Base-by-base conservation (phyloP, 1,140 invertebrate genomes). In the Paralvinella palmiformis region DNA sequence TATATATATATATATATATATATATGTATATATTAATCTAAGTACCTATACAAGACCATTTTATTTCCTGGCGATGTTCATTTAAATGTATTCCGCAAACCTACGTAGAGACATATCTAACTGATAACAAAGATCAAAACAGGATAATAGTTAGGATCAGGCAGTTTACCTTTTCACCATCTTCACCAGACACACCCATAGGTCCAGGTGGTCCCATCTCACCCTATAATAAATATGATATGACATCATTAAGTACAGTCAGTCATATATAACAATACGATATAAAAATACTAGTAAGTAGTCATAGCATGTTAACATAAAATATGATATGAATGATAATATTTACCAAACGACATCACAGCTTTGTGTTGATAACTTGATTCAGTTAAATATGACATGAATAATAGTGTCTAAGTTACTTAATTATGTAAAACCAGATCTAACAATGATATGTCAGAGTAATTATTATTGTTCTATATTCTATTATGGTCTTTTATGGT, bases 181-280 rank as follows among this genome's bases (percentile, higher is more conserved):
- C 56, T 7, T 65, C 63, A 52, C 63, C 63, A n/a, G 36, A 41
- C n/a, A 44, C 52, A 56, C 66, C 66, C 36, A 65, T 65, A 6
- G 52, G 17, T 61, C 66, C 66, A 44, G 62, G 52, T 20, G 27
- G 53, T 15, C 66, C 66, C 22, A 52, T 27, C 10, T 61, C 57
- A 41, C 63, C 63, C 63, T 65, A 24, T 17, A 52, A 36, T 59
- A 15, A 33, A 37, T n/a, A n/a, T n/a, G n/a, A 53, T 22, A 62
- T 20, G 20, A 52, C 3, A 52, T 52, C 24, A 2, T 48, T 4
- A 3, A 52, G 48, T n/a, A 22, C 24, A 4, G 15, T 3, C 2
- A 2, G 3, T 15, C 7, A 10, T 52, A 3, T 52, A 4, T 52
- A 29, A 17, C 24, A 27, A 6, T 52, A 29, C 48, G 31, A 13